A percentile compares a stretch with the other conserved stretches of the same genome.
Conservation (phyloP, 2,113 vertebrate species). For the Tichodroma muraria region DNA sequence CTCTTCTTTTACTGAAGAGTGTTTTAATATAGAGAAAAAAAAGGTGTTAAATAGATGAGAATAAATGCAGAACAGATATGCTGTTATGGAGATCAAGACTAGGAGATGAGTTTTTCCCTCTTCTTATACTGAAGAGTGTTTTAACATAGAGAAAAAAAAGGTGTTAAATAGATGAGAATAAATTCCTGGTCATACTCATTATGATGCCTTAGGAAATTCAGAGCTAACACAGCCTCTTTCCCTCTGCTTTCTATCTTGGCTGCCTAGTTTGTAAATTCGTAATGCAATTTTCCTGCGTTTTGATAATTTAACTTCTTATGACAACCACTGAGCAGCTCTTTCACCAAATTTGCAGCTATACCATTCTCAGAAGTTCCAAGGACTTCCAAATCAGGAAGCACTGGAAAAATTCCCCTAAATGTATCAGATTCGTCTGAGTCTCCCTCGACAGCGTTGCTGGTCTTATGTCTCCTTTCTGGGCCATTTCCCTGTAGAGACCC, state of each 20-base stretch:
- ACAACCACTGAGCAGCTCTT: background rate
- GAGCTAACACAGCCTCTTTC: background rate
- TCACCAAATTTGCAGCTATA: background rate
- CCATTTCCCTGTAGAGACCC: background rate
- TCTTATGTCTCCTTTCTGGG: background rate
- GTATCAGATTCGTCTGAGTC: background rate
- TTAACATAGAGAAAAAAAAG: too few species aligned
- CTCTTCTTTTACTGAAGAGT: background rate
- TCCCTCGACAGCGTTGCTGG: background rate
- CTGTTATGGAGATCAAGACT: too few species aligned
- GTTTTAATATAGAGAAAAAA: background rate
- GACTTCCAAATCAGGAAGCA: background rate
- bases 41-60: background rate
- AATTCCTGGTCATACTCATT: background rate
- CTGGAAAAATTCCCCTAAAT: background rate
- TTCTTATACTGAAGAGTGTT: too few species aligned
- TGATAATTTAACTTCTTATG: background rate
- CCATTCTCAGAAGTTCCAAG: background rate
- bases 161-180: too few species aligned
- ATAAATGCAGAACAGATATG: too few species aligned
- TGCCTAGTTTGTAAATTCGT: background rate
- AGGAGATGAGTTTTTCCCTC: too few species aligned
- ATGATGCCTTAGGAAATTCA: background rate
- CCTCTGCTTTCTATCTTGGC: background rate
- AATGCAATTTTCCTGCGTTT: background rate